Evolutionary conservation across 2,888 invertebrate genomes (phyloP).

Genomic region (Ramazzottius varieornatus): DNA sequence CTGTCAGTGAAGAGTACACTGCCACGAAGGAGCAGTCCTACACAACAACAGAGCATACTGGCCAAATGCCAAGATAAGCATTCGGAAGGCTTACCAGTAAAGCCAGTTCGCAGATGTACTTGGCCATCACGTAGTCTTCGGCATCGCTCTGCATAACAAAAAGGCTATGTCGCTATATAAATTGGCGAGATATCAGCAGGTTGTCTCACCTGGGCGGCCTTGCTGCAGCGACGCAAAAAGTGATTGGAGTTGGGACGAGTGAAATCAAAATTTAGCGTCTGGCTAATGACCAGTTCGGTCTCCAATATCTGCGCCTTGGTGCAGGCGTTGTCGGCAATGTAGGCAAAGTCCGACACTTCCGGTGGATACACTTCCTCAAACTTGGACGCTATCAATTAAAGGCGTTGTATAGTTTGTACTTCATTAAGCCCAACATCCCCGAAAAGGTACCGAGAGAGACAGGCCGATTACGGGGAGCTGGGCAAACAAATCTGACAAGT

Average conservation of each 20-base stretch:
- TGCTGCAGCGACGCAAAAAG: conserved; percentile 45
- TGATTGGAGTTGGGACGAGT: conserved; percentile 62
- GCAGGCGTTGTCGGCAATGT: conserved; percentile 65
- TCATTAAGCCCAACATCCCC: no score
- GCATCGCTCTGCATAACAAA: background rate
- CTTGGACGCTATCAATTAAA: no score
- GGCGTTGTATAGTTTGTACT: no score
- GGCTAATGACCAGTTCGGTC: conserved; percentile 55
- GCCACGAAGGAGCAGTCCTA: background rate
- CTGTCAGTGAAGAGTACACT: background rate
- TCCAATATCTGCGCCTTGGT: conserved; percentile 43
- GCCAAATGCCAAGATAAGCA: no score
- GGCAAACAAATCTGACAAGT: no score
- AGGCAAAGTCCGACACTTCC: conserved; percentile 59
- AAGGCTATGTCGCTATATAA: background rate
- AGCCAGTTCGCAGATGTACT: background rate
- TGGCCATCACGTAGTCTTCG: background rate
- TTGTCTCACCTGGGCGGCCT: conserved; percentile 27
- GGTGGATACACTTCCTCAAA: conserved; percentile 81
- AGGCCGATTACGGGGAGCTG: no score
- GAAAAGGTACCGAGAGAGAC: no score
- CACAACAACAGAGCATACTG: no score
- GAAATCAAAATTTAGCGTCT: conserved; percentile 46
- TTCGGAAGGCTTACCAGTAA: background rate
- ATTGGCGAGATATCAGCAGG: background rate